These are phyloP conservation scores for Spilarctia lutea DNA, from an alignment of 2,888 invertebrate species.

Conservation along the genomic window DNA sequence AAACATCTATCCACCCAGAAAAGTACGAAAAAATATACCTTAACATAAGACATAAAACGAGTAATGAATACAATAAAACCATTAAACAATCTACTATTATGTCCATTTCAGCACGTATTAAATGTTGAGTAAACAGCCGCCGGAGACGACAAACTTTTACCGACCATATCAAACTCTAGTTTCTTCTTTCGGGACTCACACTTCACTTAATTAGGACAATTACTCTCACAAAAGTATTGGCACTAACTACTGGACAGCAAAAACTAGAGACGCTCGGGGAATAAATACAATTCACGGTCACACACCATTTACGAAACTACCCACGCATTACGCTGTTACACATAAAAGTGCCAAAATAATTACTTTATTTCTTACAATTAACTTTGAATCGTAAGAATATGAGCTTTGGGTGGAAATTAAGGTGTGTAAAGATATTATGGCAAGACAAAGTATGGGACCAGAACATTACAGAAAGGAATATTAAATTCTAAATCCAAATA, in stretches of 20 bases:
- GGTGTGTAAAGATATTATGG: neutral
- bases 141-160: neutral
- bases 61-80: neutral
- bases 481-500: slow-evolving; percentile 35
- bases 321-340: slow-evolving; percentile 20
- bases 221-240: slow-evolving; percentile 14
- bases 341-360: slow-evolving; percentile 16
- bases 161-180: slow-evolving; percentile 6
- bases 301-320: slow-evolving; percentile 11
- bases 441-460: neutral
- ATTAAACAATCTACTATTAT: neutral
- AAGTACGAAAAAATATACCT: neutral
- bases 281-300: slow-evolving; percentile 12
- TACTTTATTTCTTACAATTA: neutral
- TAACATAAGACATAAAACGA: neutral
- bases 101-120: neutral
- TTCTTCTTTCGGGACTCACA: slow-evolving; percentile 12
- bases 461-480: slow-evolving; percentile 34
- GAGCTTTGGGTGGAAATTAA: neutral
- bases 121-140: neutral
- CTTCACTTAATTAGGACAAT: slow-evolving; percentile 19
- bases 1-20: no score
- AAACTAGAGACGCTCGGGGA: slow-evolving; percentile 22
- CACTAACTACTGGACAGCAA: slow-evolving; percentile 4
- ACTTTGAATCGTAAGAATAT: neutral